Evolutionary conservation across 2,888 invertebrate species (phyloP).

Genomic region (Folsomia candida): DNA sequence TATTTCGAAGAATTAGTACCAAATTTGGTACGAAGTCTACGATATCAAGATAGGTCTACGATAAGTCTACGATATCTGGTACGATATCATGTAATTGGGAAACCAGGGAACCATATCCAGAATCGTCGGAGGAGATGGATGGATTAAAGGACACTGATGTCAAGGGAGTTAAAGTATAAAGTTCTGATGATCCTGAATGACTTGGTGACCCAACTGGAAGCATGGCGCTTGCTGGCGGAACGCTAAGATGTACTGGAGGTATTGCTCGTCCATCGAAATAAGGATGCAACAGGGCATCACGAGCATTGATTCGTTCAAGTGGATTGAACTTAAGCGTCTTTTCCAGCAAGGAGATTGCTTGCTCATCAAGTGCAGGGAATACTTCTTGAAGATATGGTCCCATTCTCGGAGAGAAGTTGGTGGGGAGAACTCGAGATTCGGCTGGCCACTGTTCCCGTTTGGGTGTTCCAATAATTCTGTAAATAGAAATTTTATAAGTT

Average conservation of each 20-base stretch:
- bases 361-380: conserved; percentile 71
- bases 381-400: conserved; percentile 66
- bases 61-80: too few species aligned
- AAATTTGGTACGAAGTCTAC: conserved; percentile 10
- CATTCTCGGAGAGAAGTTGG: conserved; percentile 71
- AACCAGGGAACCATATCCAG: conserved; percentile 44
- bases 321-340: conserved; percentile 73
- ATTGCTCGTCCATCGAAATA: conserved; percentile 61
- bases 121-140: conserved; percentile 44
- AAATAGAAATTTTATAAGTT: conserved; percentile 34
- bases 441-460: conserved; percentile 78
- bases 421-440: conserved; percentile 72
- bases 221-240: conserved; percentile 26
- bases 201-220: neutral
- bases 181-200: neutral
- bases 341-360: conserved; percentile 66
- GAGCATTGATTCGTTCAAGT: conserved; percentile 71
- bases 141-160: conserved; percentile 34
- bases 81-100: conserved; percentile 35
- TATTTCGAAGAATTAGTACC: too few species aligned
- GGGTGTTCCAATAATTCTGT: conserved; percentile 82
- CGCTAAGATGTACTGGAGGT: conserved; percentile 42
- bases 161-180: conserved; percentile 2
- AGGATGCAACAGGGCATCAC: conserved; percentile 72
- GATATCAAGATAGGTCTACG: too few species aligned